These are phyloP conservation scores for Atta colombica DNA, from an alignment of 1,140 invertebrate species.

Conservation along the genomic window DNA sequence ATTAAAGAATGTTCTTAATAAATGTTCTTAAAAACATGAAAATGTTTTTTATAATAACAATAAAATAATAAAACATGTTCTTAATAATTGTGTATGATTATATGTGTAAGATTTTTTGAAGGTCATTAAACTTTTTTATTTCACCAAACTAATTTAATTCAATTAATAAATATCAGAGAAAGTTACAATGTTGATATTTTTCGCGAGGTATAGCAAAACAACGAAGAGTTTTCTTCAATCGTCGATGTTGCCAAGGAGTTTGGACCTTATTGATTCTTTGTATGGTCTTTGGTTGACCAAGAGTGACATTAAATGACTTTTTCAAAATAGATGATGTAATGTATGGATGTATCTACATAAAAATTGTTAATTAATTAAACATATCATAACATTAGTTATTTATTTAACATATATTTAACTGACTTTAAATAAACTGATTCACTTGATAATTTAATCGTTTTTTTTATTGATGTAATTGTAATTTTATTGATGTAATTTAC, in stretches of 20 bases:
- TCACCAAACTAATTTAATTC: background rate
- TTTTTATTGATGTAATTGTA: background rate
- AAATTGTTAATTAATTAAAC: slow-evolving; percentile 7
- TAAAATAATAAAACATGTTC: background rate
- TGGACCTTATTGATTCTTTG: background rate
- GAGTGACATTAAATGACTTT: slow-evolving; percentile 67
- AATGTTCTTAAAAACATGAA: background rate
- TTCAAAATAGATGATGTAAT: slow-evolving; percentile 63
- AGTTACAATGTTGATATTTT: slow-evolving; percentile 48
- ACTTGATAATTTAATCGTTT: background rate
- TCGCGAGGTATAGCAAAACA: slow-evolving; percentile 45
- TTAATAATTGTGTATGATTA: slow-evolving; percentile 34
- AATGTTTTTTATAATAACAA: background rate
- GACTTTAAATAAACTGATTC: background rate
- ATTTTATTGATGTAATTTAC: background rate
- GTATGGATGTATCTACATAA: slow-evolving; percentile 67
- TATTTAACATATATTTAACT: background rate
- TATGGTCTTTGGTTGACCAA: slow-evolving; percentile 55
- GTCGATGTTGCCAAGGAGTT: background rate
- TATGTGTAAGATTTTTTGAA: too few species aligned
- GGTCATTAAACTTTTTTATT: background rate
- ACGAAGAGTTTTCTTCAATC: slow-evolving; percentile 61
- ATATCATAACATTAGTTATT: background rate
- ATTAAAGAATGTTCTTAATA: background rate
- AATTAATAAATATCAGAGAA: background rate